A percentile compares a stretch with the other conserved stretches of the same genome.
Evolutionary conservation across 2,113 vertebrate species (phyloP).

Genomic region (Callocephalon fimbriatum): DNA sequence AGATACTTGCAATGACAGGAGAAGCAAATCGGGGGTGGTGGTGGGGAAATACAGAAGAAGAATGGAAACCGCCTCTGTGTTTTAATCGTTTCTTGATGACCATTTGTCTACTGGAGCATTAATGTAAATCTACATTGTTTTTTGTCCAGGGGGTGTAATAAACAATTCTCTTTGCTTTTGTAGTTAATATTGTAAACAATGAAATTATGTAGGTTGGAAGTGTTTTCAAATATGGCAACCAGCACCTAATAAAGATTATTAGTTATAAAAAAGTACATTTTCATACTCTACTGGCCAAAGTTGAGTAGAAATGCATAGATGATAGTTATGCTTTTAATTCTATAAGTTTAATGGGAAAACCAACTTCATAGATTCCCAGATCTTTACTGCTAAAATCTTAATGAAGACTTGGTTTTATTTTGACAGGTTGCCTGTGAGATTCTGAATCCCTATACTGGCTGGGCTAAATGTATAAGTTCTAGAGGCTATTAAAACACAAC

Average conservation of each 20-base stretch:
- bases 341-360: background rate
- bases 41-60: background rate
- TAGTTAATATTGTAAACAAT: background rate
- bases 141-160: background rate
- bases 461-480: background rate
- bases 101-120: constrained; percentile 2
- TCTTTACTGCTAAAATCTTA: background rate
- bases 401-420: background rate
- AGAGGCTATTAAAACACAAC: constrained; percentile 9
- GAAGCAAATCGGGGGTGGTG: background rate
- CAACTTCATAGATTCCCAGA: background rate
- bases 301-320: background rate
- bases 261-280: background rate
- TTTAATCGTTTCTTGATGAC: constrained; percentile 34
- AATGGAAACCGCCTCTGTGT: constrained; percentile 3
- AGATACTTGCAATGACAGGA: constrained; percentile 16
- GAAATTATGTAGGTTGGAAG: background rate
- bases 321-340: background rate
- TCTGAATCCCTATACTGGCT: constrained; percentile 5
- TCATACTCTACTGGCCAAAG: background rate
- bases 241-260: background rate
- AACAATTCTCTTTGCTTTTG: background rate
- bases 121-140: constrained; percentile 19
- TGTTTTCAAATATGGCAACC: background rate
- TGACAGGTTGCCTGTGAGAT: background rate